Conservation (phyloP, 1,140 invertebrate genomes). For the Drosophila repleta region DNA sequence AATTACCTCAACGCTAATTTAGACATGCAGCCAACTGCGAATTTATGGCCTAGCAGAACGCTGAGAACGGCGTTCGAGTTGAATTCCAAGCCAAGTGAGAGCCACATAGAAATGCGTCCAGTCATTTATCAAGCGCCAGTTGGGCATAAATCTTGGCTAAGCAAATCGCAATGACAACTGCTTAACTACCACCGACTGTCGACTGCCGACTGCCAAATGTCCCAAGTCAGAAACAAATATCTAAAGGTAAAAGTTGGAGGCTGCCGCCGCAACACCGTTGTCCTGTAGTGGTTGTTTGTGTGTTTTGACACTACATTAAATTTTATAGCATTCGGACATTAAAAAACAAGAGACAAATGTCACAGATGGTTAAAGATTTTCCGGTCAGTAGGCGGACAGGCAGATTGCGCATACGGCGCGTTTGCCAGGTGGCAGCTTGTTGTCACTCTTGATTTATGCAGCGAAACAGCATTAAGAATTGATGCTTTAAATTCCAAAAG, state of each 20-base stretch:
- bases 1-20: slow-evolving; percentile 42
- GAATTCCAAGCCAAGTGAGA: slow-evolving; percentile 45
- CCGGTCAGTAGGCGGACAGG: slow-evolving; percentile 34
- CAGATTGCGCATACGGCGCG: slow-evolving; percentile 52
- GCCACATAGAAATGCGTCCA: slow-evolving; percentile 60
- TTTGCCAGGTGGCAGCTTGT: slow-evolving; percentile 39
- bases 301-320: slow-evolving; percentile 57
- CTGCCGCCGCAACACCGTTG: slow-evolving; percentile 40
- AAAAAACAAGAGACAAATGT: slow-evolving; percentile 68
- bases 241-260: slow-evolving; percentile 44
- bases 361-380: slow-evolving; percentile 51
- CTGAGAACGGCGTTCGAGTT: slow-evolving; percentile 25
- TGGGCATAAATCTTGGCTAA: slow-evolving; percentile 69
- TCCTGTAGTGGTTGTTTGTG: slow-evolving; percentile 17
- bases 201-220: background rate
- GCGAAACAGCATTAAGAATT: slow-evolving; percentile 63
- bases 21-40: slow-evolving; percentile 61
- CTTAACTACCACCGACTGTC: slow-evolving; percentile 32
- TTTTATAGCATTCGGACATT: slow-evolving; percentile 76
- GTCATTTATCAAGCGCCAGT: slow-evolving; percentile 69
- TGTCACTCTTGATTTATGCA: slow-evolving; percentile 64
- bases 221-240: slow-evolving; percentile 3
- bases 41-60: slow-evolving; percentile 60
- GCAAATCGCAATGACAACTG: slow-evolving; percentile 70
- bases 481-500: slow-evolving; percentile 55